phyloP scores from a whole-genome alignment of 2,113 vertebrate species.

The Perccottus glenii region DNA sequence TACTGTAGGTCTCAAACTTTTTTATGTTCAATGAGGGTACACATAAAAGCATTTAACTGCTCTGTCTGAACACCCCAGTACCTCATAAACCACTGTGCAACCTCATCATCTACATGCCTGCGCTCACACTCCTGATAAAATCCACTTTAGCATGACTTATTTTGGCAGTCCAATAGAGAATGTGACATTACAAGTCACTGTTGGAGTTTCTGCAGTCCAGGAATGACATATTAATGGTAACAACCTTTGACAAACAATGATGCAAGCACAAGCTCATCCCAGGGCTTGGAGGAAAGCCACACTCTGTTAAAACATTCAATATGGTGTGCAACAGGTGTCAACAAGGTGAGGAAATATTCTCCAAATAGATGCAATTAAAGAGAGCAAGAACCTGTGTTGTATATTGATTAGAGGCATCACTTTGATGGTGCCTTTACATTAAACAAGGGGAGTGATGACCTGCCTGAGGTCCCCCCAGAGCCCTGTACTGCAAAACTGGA shows the following conservation, averaged over 20 bases:
- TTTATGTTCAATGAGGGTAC: no score
- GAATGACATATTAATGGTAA: background rate
- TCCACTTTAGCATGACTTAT: background rate
- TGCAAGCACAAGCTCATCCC: constrained; percentile 6
- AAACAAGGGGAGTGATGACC: no score
- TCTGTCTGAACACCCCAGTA: no score
- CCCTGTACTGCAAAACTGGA: no score
- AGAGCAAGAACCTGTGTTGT: background rate
- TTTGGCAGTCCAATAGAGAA: constrained; percentile 1
- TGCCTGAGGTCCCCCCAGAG: no score
- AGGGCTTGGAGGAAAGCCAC: background rate
- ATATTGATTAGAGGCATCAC: no score
- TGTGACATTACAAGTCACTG: background rate
- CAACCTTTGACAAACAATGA: constrained; percentile 8
- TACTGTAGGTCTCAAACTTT: no score
- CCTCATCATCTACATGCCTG: no score
- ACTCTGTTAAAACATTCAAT: background rate
- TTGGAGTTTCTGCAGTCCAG: background rate
- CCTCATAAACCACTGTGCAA: no score
- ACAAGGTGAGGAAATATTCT: background rate
- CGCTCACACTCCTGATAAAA: background rate
- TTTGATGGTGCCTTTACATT: no score
- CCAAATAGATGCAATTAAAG: background rate
- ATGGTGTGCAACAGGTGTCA: background rate
- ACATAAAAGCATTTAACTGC: no score